These are phyloP conservation scores for Paedocypris sp. DNA, from an alignment of 2,113 vertebrate species.

Conservation along the genomic window DNA sequence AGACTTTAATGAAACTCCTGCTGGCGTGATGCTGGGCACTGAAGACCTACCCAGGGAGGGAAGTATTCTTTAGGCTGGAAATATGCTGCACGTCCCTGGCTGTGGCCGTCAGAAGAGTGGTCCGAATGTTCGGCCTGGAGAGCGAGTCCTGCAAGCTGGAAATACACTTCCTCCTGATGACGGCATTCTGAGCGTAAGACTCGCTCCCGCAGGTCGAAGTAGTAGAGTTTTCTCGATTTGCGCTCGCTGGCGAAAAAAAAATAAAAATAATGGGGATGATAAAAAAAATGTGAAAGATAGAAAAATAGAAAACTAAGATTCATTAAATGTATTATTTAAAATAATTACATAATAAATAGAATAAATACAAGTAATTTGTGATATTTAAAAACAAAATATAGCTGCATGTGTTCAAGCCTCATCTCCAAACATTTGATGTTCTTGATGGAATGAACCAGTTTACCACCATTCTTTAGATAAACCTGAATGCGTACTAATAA, in stretches of 20 bases:
- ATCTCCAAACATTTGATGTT: too few species aligned
- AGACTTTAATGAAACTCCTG: background rate
- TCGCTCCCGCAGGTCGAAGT: conserved; percentile 71
- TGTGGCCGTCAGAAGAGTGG: conserved; percentile 49
- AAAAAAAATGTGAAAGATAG: too few species aligned
- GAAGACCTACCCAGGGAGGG: conserved; percentile 70
- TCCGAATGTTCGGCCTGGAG: conserved; percentile 77
- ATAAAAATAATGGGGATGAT: too few species aligned
- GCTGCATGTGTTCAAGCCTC: too few species aligned
- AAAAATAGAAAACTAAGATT: background rate
- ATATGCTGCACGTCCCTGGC: conserved; percentile 48
- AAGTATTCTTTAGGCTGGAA: conserved; percentile 83
- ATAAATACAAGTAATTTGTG: too few species aligned
- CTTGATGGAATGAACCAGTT: too few species aligned
- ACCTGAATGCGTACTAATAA: too few species aligned
- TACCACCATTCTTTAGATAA: too few species aligned
- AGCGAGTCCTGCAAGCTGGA: conserved; percentile 76
- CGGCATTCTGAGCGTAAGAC: conserved; percentile 72
- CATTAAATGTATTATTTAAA: too few species aligned
- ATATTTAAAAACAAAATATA: too few species aligned
- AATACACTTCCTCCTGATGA: conserved; percentile 82
- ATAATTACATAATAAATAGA: too few species aligned
- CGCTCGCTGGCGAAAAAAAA: conserved; percentile 60
- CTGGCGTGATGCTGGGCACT: too few species aligned
- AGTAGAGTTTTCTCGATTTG: conserved; percentile 71